Evolutionary conservation across 2,113 vertebrate genomes (phyloP).

Genomic region (Varanus komodoensis): DNA sequence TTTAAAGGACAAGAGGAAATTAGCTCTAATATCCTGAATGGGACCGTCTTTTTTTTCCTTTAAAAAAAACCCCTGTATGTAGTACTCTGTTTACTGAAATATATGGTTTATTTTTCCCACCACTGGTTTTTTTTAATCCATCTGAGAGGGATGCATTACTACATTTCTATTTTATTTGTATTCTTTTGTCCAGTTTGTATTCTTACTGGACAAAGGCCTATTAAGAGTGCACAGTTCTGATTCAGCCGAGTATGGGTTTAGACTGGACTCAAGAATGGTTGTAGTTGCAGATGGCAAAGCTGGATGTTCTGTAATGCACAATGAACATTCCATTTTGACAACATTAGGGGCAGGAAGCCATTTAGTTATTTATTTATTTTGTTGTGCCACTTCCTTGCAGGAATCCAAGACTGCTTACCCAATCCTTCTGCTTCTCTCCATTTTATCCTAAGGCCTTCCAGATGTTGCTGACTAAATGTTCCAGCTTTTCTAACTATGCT

Average conservation of each 20-base stretch:
- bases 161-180: conserved; percentile 4
- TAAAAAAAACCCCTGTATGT: conserved; percentile 30
- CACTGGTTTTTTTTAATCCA: neutral
- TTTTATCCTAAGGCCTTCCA: no score
- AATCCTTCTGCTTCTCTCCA: no score
- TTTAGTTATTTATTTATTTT: no score
- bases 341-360: neutral
- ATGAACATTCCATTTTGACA: neutral
- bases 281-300: neutral
- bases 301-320: neutral
- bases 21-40: conserved; percentile 66
- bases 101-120: conserved; percentile 35
- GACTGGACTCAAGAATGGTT: neutral
- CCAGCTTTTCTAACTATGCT: no score
- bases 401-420: no score
- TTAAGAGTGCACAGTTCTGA: neutral
- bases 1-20: conserved; percentile 78
- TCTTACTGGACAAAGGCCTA: neutral
- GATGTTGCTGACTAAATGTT: no score
- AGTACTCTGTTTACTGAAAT: conserved; percentile 19
- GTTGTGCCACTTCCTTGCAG: no score
- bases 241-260: neutral
- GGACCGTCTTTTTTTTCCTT: conserved; percentile 45
- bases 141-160: neutral
- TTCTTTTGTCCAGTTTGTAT: conserved; percentile 20